phyloP scores from a whole-genome alignment of 2,888 invertebrate genomes.

The Gonocerus acuteangulatus region DNA sequence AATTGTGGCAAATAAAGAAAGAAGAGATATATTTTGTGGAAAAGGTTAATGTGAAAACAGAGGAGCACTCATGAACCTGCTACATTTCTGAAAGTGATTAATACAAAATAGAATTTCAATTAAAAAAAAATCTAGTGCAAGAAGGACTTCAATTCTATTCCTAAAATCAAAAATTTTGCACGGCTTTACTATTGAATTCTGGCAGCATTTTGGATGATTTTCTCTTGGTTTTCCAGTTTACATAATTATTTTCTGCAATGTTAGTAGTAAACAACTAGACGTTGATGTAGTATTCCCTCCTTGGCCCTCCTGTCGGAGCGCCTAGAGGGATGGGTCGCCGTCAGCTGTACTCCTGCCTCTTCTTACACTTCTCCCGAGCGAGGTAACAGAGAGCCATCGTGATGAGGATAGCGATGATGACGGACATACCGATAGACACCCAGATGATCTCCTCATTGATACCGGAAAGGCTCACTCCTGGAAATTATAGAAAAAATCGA shows the following conservation, averaged over 20 bases:
- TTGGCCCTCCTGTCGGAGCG: conserved; percentile 25
- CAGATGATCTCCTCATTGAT: conserved; percentile 83
- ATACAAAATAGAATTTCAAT: too few relatives aligned
- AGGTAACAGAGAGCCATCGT: conserved; percentile 76
- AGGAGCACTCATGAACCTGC: too few relatives aligned
- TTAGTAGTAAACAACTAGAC: conserved; percentile 22
- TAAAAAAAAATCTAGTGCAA: too few relatives aligned
- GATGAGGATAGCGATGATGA: conserved; percentile 70
- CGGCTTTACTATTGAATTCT: too few relatives aligned
- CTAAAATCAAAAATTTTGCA: too few relatives aligned
- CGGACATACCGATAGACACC: conserved; percentile 82
- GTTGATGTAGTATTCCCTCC: conserved; percentile 38
- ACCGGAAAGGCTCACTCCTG: conserved; percentile 73
- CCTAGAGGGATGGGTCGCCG: conserved; percentile 32
- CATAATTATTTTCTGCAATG: neutral
- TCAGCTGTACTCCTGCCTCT: conserved; percentile 52
- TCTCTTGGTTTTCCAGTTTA: too few relatives aligned
- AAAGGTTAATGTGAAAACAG: too few relatives aligned
- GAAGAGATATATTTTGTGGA: too few relatives aligned
- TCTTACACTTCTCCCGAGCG: conserved; percentile 69
- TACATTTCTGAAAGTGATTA: too few relatives aligned
- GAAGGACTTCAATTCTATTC: too few relatives aligned
- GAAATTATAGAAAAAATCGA: conserved; percentile 37
- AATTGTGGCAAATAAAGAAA: too few relatives aligned
- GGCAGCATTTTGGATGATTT: too few relatives aligned